Conservation (phyloP, 2,113 vertebrate species). For the Clarias magur region DNA sequence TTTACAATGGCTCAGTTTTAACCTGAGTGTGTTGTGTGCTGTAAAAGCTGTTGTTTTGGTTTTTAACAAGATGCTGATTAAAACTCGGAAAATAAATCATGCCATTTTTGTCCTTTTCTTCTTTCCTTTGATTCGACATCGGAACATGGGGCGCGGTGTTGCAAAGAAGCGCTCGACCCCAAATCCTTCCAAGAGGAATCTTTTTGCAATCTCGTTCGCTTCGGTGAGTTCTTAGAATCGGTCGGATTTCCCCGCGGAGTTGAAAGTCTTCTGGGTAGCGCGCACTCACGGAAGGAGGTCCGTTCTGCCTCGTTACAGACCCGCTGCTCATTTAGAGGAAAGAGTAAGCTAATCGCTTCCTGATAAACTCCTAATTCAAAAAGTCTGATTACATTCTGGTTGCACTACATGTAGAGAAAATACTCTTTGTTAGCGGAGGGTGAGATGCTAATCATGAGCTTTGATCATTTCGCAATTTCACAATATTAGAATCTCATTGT, state of each 20-base stretch:
- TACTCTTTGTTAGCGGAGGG: background rate
- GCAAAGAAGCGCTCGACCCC: background rate
- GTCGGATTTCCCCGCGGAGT: background rate
- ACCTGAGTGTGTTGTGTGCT: background rate
- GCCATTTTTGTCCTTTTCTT: background rate
- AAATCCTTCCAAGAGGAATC: background rate
- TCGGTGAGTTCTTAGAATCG: background rate
- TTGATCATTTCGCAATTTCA: background rate
- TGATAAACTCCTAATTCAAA: background rate
- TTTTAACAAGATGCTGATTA: conserved; percentile 27
- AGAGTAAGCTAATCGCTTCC: background rate
- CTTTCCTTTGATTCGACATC: background rate
- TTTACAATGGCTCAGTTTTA: background rate
- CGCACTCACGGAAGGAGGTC: background rate
- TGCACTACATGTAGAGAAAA: background rate
- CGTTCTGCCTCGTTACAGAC: background rate
- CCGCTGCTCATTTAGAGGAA: background rate
- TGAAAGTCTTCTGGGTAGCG: background rate
- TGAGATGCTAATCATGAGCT: background rate
- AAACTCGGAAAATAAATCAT: background rate
- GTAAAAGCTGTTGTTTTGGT: conserved; percentile 1
- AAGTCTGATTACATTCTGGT: background rate
- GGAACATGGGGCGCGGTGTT: background rate
- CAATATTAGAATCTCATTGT: background rate
- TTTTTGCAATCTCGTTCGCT: background rate